Base-by-base conservation (phyloP, 2,888 invertebrate genomes). In the Ctena decussata region DNA sequence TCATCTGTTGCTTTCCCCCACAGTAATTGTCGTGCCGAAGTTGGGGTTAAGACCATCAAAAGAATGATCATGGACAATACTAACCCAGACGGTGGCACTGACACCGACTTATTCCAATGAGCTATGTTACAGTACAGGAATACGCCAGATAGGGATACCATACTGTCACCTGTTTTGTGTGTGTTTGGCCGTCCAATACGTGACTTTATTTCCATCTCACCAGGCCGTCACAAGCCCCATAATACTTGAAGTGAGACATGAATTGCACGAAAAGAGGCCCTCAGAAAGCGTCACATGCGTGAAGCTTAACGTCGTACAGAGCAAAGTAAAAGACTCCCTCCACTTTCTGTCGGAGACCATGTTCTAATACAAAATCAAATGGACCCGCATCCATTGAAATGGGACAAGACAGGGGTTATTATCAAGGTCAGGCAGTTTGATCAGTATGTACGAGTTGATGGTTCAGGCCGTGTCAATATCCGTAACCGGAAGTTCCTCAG, bases 1-100 rank as follows among this genome's bases (percentile, higher is more conserved):
- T 92, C 92, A n/a, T 93, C 91, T 1, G 92, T 93, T 0, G 90
- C 90, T 11, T 92, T 87, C 65, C 90, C 90, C 3, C 91, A 91
- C 81, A 91, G 90, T 76, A 93, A 93, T 77, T 91, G 91, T 44
- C 65, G 89, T 0, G 91, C 91, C 0, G 91, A 91, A 39, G 72
- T 92, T 30, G 86, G 89, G 0, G 89, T 91, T 0, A 91, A 93
- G 57, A 91, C 92, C 18, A 79, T 92, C 18, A 90, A 92, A 65
- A 87, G 91, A 15, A 80, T 92, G 8, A 85, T 93, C n/a, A 85
- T 85, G n/a, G 89, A 92, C 82, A 93, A 93, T 75, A 89, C 91
- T 0, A 80, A 46, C 18, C 41, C 80, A 5, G 60, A 86, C 57
- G 91, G 93, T 12, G 84, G 82, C 6, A 81, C 92, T 12, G 84